Evolutionary conservation across 2,797 vertebrate genomes (phyloP).

Genomic region (Lepus townsendii): DNA sequence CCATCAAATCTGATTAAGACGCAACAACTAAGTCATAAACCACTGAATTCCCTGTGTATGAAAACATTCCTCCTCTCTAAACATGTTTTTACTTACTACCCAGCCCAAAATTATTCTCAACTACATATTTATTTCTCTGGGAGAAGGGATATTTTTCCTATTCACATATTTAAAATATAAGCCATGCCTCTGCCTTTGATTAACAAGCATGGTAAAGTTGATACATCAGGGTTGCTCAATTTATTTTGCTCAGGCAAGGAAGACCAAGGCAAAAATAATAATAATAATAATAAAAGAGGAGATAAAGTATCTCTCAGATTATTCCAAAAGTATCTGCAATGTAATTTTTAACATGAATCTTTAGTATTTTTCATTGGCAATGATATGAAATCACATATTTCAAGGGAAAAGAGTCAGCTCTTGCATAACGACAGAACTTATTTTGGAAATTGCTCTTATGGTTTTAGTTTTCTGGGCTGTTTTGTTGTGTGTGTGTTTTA

Average conservation of each 20-base stretch:
- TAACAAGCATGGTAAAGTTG: not conserved
- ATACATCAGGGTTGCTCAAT: not conserved
- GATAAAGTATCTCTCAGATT: not conserved
- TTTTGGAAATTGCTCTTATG: constrained; percentile 75
- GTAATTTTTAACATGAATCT: too few species aligned
- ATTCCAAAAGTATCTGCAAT: not conserved
- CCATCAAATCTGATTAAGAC: not conserved
- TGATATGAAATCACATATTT: not conserved
- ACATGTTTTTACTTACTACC: not conserved
- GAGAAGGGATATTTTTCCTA: not conserved
- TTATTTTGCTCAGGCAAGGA: not conserved
- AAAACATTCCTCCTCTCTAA: not conserved
- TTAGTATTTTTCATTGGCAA: not conserved
- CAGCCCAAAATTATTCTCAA: not conserved
- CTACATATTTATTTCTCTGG: not conserved
- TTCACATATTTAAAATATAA: not conserved
- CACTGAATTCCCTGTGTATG: not conserved
- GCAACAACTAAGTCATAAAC: not conserved
- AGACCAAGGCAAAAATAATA: not conserved
- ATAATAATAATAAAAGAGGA: not conserved
- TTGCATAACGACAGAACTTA: constrained; percentile 50
- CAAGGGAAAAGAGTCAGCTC: constrained; percentile 16
- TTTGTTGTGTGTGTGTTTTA: constrained; percentile 29
- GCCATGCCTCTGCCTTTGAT: not conserved
- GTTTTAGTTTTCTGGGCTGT: constrained; percentile 51